These are phyloP conservation scores for Arizona elegans DNA, from an alignment of 2,113 vertebrate species.

Conservation along the genomic window DNA sequence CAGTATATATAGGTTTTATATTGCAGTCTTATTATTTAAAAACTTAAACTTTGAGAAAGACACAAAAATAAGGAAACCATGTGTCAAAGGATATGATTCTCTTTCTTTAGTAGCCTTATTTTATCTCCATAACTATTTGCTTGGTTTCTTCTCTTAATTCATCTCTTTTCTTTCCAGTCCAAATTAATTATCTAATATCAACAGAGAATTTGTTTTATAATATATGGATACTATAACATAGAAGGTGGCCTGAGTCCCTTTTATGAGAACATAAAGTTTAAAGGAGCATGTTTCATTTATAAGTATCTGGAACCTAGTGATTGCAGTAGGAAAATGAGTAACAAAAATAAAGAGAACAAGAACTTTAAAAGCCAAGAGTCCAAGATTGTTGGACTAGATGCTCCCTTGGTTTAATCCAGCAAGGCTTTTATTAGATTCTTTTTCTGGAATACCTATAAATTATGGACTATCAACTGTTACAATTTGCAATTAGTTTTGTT, in stretches of 20 bases:
- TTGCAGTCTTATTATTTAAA: neutral
- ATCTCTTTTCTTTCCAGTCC: neutral
- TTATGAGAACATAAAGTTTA: too few relatives aligned
- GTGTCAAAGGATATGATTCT: neutral
- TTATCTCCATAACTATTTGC: neutral
- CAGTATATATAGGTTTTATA: neutral
- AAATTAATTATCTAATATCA: neutral
- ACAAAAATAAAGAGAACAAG: neutral
- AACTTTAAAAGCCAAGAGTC: neutral
- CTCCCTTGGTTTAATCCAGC: neutral
- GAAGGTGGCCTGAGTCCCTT: too few relatives aligned
- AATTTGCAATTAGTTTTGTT: neutral
- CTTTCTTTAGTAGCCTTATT: neutral
- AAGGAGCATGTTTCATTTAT: neutral
- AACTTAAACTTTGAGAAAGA: neutral
- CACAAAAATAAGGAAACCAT: too few relatives aligned
- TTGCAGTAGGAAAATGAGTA: neutral
- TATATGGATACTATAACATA: neutral
- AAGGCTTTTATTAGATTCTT: neutral
- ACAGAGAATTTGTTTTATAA: neutral
- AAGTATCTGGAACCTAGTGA: neutral
- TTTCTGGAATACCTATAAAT: neutral
- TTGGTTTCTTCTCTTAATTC: neutral
- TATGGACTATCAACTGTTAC: neutral
- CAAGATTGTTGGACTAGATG: neutral